Evolutionary conservation across 2,797 vertebrate genomes (phyloP).

Genomic region (Semaprochilodus insignis): DNA sequence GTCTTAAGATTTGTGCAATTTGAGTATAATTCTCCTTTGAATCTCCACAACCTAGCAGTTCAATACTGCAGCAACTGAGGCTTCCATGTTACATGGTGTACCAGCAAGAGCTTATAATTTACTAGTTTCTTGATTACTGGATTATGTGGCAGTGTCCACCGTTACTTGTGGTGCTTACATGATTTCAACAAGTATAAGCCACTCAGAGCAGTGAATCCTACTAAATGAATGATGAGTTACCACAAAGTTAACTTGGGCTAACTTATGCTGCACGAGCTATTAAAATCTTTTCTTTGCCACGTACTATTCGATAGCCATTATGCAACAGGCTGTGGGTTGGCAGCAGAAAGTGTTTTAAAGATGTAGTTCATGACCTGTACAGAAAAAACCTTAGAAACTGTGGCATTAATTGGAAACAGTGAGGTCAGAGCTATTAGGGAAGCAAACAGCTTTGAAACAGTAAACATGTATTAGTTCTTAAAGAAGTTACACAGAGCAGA

Average conservation of each 20-base stretch:
- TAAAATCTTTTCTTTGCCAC: neutral
- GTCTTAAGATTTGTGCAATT: neutral
- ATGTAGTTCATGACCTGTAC: neutral
- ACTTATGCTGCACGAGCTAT: neutral
- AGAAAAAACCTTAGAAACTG: neutral
- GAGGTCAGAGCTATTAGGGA: neutral
- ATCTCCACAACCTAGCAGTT: neutral
- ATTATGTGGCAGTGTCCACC: neutral
- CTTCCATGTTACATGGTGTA: neutral
- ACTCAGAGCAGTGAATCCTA: neutral
- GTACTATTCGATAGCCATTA: neutral
- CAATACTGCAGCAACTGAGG: neutral
- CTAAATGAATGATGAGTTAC: neutral
- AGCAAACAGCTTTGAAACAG: neutral
- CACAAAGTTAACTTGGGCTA: neutral
- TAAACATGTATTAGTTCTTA: neutral
- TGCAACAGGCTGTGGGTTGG: neutral
- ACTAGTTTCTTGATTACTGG: neutral
- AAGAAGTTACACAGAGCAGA: neutral
- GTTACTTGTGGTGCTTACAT: no score
- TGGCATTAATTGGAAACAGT: conserved; percentile 4
- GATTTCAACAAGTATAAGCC: no score
- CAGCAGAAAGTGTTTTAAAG: neutral
- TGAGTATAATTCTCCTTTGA: neutral
- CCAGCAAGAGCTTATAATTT: no score